These are phyloP conservation scores for Phymastichus coffea DNA, from an alignment of 1,140 invertebrate species.

Conservation along the genomic window DNA sequence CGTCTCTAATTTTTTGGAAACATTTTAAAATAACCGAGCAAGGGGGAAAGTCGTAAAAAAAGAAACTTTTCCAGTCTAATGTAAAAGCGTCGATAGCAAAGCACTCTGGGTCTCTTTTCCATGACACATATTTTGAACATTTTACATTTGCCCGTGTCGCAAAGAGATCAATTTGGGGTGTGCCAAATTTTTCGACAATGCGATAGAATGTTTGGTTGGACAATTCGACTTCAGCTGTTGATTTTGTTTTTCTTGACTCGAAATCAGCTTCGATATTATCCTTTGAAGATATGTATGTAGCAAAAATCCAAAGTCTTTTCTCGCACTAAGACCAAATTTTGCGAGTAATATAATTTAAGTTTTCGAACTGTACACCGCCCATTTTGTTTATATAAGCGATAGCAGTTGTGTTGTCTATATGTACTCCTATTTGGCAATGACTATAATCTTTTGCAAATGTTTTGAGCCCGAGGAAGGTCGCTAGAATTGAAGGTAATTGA, in stretches of 20 bases:
- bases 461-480: slow-evolving; percentile 9
- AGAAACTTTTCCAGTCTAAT: neutral
- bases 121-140: neutral
- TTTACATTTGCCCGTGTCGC: neutral
- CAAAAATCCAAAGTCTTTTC: slow-evolving; percentile 8
- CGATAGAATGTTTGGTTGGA: neutral
- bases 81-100: neutral
- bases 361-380: no score
- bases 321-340: slow-evolving; percentile 22
- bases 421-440: slow-evolving; percentile 10
- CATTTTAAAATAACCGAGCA: neutral
- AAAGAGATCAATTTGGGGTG: neutral
- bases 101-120: neutral
- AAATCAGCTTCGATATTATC: slow-evolving; percentile 9
- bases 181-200: neutral
- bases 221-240: neutral
- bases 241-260: slow-evolving; percentile 1
- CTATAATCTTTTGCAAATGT: neutral
- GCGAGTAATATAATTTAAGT: slow-evolving; percentile 20
- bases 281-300: slow-evolving; percentile 7
- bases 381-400: slow-evolving; percentile 21
- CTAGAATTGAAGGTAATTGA: slow-evolving; percentile 20
- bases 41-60: neutral
- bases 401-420: slow-evolving; percentile 21
- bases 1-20: slow-evolving; percentile 20